Conservation (phyloP, 1,140 invertebrate genomes). For the Reticulitermes speratus region DNA sequence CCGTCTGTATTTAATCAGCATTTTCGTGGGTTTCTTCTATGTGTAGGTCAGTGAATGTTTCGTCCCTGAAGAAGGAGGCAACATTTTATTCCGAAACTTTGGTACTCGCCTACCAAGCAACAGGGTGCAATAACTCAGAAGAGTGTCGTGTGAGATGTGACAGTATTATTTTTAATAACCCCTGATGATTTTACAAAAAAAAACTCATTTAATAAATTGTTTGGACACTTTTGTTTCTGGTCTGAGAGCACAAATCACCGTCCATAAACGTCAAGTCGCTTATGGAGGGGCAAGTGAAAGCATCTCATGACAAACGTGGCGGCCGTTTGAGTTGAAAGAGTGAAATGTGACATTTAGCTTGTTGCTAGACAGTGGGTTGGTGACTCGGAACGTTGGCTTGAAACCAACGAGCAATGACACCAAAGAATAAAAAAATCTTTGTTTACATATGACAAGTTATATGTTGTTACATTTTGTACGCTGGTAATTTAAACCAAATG, state of each 20-base stretch:
- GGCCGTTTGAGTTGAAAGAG: not conserved
- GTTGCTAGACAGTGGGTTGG: not conserved
- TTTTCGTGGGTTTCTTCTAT: too few relatives aligned
- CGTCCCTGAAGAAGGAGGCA: too few relatives aligned
- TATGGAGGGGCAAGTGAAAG: not conserved
- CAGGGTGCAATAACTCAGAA: too few relatives aligned
- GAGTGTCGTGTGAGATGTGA: too few relatives aligned
- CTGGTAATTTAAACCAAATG: not conserved
- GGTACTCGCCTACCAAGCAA: too few relatives aligned
- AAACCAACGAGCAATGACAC: not conserved
- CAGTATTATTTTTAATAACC: too few relatives aligned
- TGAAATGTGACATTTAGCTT: constrained; percentile 6
- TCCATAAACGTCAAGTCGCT: not conserved
- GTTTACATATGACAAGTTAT: not conserved
- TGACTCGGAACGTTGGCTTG: not conserved
- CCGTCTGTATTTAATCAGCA: too few relatives aligned
- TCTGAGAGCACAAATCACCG: not conserved
- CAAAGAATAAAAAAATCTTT: not conserved
- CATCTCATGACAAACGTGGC: not conserved
- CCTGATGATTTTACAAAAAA: too few relatives aligned
- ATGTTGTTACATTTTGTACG: not conserved
- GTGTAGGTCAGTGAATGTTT: too few relatives aligned
- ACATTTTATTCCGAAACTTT: too few relatives aligned
- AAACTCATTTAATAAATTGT: too few relatives aligned
- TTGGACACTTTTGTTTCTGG: too few relatives aligned